A percentile compares a stretch with the other conserved stretches of the same genome.
phyloP scores from a whole-genome alignment of 2,888 invertebrate species.

The Thecocarcelia acutangulata region DNA sequence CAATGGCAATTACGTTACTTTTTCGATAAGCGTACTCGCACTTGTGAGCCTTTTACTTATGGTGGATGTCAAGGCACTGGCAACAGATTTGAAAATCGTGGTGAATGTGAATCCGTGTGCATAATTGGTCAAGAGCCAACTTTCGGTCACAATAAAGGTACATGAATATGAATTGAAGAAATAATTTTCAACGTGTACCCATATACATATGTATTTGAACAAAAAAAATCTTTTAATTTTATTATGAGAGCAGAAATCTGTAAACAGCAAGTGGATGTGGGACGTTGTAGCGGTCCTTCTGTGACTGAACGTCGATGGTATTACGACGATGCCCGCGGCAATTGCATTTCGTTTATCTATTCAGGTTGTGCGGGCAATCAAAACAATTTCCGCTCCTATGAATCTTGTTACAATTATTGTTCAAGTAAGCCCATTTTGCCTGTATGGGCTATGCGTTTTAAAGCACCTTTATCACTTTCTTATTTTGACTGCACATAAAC shows the following conservation, averaged over 20 bases:
- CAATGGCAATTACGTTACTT: slow-evolving; percentile 85
- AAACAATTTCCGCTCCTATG: slow-evolving; percentile 90
- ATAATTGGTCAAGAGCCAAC: slow-evolving; percentile 83
- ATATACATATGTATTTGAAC: slow-evolving; percentile 3
- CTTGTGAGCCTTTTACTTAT: slow-evolving; percentile 88
- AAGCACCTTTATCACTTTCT: slow-evolving; percentile 66
- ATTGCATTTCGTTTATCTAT: slow-evolving; percentile 91
- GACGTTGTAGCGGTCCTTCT: slow-evolving; percentile 82
- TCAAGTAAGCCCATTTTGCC: slow-evolving; percentile 78
- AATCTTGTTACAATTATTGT: slow-evolving; percentile 86
- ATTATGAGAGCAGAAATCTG: slow-evolving; percentile 84
- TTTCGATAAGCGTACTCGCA: slow-evolving; percentile 84
- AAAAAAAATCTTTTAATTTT: slow-evolving; percentile 50
- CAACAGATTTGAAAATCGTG: slow-evolving; percentile 89
- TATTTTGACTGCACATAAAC: slow-evolving; percentile 40
- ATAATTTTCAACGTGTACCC: too few species aligned
- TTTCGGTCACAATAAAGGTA: slow-evolving; percentile 57
- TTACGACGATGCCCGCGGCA: slow-evolving; percentile 86
- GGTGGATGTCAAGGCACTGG: slow-evolving; percentile 93
- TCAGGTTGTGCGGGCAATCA: slow-evolving; percentile 93
- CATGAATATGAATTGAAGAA: neutral
- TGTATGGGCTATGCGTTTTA: slow-evolving; percentile 67
- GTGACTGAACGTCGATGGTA: slow-evolving; percentile 85
- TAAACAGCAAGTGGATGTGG: slow-evolving; percentile 84
- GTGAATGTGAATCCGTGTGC: slow-evolving; percentile 89